Evolutionary conservation across 2,113 vertebrate species (phyloP).

Genomic region (Mellivora capensis): DNA sequence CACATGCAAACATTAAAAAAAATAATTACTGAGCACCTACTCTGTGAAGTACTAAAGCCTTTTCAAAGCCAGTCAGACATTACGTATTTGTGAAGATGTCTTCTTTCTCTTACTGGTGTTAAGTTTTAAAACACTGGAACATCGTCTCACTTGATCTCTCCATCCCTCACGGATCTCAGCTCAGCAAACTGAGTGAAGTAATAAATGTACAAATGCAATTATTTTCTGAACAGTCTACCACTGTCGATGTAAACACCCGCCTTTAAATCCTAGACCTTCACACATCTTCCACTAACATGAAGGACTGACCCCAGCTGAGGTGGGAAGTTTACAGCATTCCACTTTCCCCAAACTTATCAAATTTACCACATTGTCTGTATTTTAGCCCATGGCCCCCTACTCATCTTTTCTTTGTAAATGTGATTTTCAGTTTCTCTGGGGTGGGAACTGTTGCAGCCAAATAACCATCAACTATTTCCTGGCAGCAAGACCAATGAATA

Average conservation of each 20-base stretch:
- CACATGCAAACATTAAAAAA: not conserved
- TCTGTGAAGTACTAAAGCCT: not conserved
- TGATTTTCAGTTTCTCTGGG: conserved; percentile 20
- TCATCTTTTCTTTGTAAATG: not conserved
- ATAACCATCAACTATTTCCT: conserved; percentile 36
- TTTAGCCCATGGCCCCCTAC: not conserved
- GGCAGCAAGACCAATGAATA: conserved; percentile 16
- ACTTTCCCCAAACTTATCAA: not conserved
- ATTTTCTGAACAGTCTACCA: not conserved
- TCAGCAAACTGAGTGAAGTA: not conserved
- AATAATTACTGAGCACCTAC: not conserved
- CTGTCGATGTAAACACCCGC: not conserved
- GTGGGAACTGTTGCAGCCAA: not conserved
- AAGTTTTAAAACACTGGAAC: not conserved
- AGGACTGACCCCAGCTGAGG: not conserved
- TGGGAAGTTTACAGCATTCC: not conserved
- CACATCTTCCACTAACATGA: not conserved
- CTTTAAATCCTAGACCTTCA: not conserved
- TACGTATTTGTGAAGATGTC: not conserved
- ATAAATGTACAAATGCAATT: not conserved
- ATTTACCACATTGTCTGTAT: not conserved
- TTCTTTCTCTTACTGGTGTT: not conserved
- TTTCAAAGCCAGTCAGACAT: not conserved
- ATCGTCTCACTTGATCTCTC: not conserved
- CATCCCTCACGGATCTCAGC: not conserved